phyloP scores from a whole-genome alignment of 2,797 vertebrate species.

The Arctocebus calabarensis region DNA sequence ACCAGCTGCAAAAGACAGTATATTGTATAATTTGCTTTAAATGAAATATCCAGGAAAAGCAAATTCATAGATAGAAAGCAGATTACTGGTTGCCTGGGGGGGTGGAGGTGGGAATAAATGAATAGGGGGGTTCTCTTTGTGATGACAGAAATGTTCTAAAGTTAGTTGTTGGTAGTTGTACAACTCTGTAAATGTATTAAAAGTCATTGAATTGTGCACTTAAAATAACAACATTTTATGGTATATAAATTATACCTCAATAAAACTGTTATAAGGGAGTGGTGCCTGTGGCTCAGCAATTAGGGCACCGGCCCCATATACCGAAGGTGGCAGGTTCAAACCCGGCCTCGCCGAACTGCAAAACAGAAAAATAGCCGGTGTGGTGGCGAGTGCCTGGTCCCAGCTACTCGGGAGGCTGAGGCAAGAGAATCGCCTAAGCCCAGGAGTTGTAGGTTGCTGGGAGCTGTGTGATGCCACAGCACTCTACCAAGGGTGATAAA shows the following conservation, averaged over 20 bases:
- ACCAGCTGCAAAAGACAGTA: not conserved
- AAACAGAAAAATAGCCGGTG: too few species aligned
- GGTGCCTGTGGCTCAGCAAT: too few species aligned
- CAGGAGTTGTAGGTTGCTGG: too few species aligned
- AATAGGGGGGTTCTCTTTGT: not conserved
- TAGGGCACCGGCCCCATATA: too few species aligned
- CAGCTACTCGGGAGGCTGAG: too few species aligned
- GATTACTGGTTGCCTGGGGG: not conserved
- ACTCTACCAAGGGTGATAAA: too few species aligned
- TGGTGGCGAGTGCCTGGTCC: too few species aligned
- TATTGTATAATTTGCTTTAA: not conserved
- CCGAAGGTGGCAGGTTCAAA: too few species aligned
- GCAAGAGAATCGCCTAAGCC: too few species aligned
- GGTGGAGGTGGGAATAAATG: not conserved
- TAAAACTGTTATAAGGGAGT: conserved; percentile 13
- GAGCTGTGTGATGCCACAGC: too few species aligned
- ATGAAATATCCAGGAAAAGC: not conserved
- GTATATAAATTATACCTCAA: conserved; percentile 38
- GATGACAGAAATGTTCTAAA: conserved; percentile 37
- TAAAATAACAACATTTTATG: not conserved
- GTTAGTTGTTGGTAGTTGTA: not conserved
- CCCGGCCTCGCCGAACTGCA: too few species aligned
- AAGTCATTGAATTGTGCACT: conserved; percentile 6
- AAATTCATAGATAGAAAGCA: not conserved
- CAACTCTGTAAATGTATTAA: not conserved